Conservation (phyloP, 1,140 invertebrate species). For the Trypoxylus dichotomus region DNA sequence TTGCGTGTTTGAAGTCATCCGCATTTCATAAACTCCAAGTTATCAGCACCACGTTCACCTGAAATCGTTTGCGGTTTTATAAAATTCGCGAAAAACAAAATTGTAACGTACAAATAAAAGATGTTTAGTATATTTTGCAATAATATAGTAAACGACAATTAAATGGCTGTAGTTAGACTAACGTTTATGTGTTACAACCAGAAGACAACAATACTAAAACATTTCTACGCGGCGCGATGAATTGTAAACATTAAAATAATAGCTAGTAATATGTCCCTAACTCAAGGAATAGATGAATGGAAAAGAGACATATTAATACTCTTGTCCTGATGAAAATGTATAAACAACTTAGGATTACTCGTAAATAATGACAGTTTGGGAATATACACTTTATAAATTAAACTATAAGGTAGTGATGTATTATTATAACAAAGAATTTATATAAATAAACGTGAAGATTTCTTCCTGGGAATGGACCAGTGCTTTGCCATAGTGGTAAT, state of each 20-base stretch:
- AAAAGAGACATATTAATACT: background rate
- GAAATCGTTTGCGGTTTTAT: background rate
- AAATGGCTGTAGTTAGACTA: no score
- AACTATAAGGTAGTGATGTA: background rate
- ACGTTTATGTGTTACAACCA: no score
- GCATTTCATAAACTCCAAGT: conserved; percentile 34
- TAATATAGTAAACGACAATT: background rate
- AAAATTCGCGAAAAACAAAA: background rate
- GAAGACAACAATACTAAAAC: no score
- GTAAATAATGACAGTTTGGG: background rate
- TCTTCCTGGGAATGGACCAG: background rate
- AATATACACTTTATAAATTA: background rate
- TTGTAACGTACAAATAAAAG: background rate
- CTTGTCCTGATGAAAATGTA: background rate
- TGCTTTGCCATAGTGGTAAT: background rate
- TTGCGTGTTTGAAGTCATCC: conserved; percentile 32
- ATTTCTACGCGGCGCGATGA: no score
- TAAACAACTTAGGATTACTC: background rate
- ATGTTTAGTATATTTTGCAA: background rate
- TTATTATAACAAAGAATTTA: background rate
- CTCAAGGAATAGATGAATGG: background rate
- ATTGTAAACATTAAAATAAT: no score
- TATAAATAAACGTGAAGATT: background rate
- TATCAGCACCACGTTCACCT: background rate
- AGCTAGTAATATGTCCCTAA: no score